Percentiles rank a stretch among this genome's conserved stretches.
Evolutionary conservation across 2,888 invertebrate species (phyloP).

Genomic region (Chydorus sphaericus): DNA sequence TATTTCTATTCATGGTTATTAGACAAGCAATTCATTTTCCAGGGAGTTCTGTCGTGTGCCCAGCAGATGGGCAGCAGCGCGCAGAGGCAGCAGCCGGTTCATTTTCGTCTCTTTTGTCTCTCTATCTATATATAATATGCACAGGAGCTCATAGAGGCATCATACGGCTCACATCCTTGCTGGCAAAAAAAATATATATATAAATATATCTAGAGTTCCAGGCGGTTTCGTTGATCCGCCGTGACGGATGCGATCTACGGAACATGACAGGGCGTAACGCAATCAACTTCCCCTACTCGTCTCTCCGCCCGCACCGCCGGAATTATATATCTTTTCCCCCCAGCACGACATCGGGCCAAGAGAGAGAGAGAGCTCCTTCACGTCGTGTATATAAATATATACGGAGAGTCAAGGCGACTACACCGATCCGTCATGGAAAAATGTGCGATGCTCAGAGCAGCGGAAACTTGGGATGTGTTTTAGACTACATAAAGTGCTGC

Average conservation of each 20-base stretch:
- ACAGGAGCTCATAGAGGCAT: too few species aligned
- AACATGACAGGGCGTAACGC: slow-evolving; percentile 4
- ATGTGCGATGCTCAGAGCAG: neutral
- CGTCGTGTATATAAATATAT: neutral
- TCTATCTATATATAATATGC: too few species aligned
- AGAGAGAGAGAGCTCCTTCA: neutral
- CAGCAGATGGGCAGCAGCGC: too few species aligned
- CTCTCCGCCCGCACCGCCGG: neutral
- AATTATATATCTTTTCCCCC: too few species aligned
- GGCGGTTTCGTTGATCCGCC: neutral
- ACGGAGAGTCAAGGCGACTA: neutral
- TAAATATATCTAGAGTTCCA: neutral
- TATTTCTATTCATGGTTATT: too few species aligned
- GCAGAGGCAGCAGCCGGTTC: too few species aligned
- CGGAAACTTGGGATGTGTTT: neutral
- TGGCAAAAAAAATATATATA: too few species aligned
- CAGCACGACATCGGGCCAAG: neutral
- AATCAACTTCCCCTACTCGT: neutral
- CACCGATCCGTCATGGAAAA: slow-evolving; percentile 1
- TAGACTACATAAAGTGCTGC: neutral
- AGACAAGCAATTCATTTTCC: too few species aligned
- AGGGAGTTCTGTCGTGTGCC: too few species aligned
- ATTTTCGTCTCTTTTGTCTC: too few species aligned
- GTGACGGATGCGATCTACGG: neutral
- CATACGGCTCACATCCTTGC: too few species aligned